Percentiles rank a stretch among this genome's conserved stretches.
phyloP scores from a whole-genome alignment of 2,113 vertebrate species.

The Ictidomys tridecemlineatus region DNA sequence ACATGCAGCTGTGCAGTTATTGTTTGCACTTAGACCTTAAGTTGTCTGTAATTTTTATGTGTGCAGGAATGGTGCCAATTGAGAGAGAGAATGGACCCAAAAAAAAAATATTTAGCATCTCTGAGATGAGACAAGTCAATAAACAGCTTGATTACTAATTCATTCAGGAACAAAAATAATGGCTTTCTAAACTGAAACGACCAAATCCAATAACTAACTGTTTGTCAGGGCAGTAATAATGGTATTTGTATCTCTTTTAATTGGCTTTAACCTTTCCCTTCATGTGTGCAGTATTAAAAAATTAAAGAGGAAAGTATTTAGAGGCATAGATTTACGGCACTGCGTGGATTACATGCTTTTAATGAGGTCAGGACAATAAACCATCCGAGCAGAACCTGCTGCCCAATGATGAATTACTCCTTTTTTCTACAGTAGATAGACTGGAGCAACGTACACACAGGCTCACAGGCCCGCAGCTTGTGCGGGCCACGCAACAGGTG shows the following conservation, averaged over 20 bases:
- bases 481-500: not conserved
- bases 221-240: slow-evolving; percentile 84
- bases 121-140: slow-evolving; percentile 80
- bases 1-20: slow-evolving; percentile 69
- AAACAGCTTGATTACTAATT: slow-evolving; percentile 84
- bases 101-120: slow-evolving; percentile 66
- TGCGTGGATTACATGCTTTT: slow-evolving; percentile 84
- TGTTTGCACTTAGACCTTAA: slow-evolving; percentile 66
- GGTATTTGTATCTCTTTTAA: slow-evolving; percentile 87
- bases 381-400: slow-evolving; percentile 83
- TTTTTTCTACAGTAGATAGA: slow-evolving; percentile 83
- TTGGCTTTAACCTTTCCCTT: slow-evolving; percentile 88
- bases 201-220: slow-evolving; percentile 84
- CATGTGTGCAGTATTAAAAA: slow-evolving; percentile 87
- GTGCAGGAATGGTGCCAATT: slow-evolving; percentile 65
- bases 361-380: slow-evolving; percentile 89
- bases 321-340: slow-evolving; percentile 85
- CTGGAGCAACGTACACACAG: fast-evolving
- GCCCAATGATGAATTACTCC: slow-evolving; percentile 92
- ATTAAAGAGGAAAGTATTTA: slow-evolving; percentile 86
- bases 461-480: not conserved
- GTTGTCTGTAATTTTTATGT: slow-evolving; percentile 75
- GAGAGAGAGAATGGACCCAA: slow-evolving; percentile 64
- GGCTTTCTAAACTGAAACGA: slow-evolving; percentile 81
- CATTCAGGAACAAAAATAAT: slow-evolving; percentile 82